Conservation (phyloP, 2,113 vertebrate species). For the Jacana jacana region DNA sequence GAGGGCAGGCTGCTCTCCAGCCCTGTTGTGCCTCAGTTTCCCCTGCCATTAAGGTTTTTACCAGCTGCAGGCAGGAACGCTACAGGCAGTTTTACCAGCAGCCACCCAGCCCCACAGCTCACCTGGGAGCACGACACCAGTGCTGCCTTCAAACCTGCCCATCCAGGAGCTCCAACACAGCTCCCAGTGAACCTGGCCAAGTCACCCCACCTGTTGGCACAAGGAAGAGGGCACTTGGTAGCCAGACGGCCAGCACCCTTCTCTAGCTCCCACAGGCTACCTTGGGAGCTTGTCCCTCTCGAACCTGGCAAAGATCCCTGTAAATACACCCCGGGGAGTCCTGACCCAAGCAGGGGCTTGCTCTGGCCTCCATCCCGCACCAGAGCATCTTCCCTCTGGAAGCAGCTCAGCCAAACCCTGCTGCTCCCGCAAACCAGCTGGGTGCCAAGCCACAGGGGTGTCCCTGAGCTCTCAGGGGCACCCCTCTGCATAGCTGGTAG, state of each 20-base stretch:
- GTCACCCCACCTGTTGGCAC: neutral
- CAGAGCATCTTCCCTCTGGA: neutral
- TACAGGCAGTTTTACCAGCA: neutral
- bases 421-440: neutral
- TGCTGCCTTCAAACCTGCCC: neutral
- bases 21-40: neutral
- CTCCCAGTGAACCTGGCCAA: neutral
- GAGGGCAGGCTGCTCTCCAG: neutral
- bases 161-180: neutral
- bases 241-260: accelerated
- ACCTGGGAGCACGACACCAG: neutral
- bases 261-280: neutral
- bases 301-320: neutral
- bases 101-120: neutral
- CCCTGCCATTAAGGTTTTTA: neutral
- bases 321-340: neutral
- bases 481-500: accelerated
- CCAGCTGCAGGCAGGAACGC: neutral
- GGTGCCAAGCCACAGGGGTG: neutral
- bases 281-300: neutral
- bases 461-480: neutral
- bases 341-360: neutral
- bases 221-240: neutral
- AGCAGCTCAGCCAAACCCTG: neutral
- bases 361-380: neutral